Conservation (phyloP, 1,140 invertebrate genomes). For the Phymastichus coffea region DNA sequence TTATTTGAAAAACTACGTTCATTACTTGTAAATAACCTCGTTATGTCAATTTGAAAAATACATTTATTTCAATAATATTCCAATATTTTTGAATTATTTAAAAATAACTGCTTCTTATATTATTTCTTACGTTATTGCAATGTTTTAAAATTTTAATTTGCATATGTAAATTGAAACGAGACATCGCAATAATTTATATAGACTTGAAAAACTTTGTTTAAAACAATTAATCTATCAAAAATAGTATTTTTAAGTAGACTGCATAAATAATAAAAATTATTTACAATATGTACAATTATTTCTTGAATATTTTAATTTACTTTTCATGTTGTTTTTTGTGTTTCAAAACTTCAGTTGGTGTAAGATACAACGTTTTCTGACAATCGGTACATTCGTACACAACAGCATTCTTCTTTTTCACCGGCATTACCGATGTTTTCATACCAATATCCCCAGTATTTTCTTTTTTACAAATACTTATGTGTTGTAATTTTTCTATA, state of each 20-base stretch:
- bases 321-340: constrained; percentile 62
- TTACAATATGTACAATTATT: constrained; percentile 8
- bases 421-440: constrained; percentile 19
- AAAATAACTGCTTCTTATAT: no score
- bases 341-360: constrained; percentile 73
- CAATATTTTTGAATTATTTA: no score
- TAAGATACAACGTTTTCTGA: constrained; percentile 68
- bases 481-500: constrained; percentile 62
- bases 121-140: no score
- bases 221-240: not conserved
- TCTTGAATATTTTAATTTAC: constrained; percentile 9
- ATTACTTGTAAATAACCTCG: no score
- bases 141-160: no score
- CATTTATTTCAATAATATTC: no score
- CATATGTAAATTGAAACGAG: no score
- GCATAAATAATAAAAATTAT: not conserved
- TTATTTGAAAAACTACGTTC: no score
- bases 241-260: not conserved
- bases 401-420: constrained; percentile 66
- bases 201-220: not conserved
- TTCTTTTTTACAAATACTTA: constrained; percentile 42
- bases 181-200: no score
- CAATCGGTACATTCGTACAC: constrained; percentile 74
- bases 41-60: no score
- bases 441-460: constrained; percentile 42